Percentiles rank a stretch among this genome's conserved stretches.
Conservation (phyloP, 2,888 invertebrate genomes). For the Malacosoma neustria region DNA sequence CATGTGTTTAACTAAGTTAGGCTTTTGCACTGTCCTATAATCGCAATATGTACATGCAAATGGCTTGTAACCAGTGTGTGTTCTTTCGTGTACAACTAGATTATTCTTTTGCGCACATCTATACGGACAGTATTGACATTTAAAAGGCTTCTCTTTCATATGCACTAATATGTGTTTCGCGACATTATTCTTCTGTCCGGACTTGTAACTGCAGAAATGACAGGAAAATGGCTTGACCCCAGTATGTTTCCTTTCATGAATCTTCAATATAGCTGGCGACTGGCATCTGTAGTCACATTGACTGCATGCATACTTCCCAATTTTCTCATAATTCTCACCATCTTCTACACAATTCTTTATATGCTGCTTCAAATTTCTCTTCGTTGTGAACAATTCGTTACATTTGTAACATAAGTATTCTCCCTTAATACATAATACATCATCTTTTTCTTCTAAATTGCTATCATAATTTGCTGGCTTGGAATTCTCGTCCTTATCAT, state of each 20-base stretch:
- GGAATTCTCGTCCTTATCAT: constrained; percentile 45
- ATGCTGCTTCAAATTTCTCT: constrained; percentile 53
- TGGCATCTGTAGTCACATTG: constrained; percentile 66
- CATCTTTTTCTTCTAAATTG: not conserved
- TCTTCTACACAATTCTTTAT: constrained; percentile 38
- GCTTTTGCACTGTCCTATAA: constrained; percentile 66
- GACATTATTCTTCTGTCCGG: constrained; percentile 67
- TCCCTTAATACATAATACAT: constrained; percentile 44
- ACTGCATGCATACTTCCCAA: constrained; percentile 53
- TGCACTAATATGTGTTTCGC: constrained; percentile 68
- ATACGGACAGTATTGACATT: constrained; percentile 68
- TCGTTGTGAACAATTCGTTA: constrained; percentile 48
- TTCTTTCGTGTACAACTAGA: constrained; percentile 63
- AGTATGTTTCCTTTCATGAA: constrained; percentile 63
- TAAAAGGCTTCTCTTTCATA: constrained; percentile 67
- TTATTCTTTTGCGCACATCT: constrained; percentile 68
- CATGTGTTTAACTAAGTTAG: constrained; percentile 69
- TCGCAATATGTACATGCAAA: constrained; percentile 67
- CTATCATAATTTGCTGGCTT: constrained; percentile 33
- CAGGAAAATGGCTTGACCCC: constrained; percentile 67
- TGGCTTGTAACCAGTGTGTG: constrained; percentile 67
- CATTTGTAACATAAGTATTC: constrained; percentile 59
- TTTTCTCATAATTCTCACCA: constrained; percentile 32
- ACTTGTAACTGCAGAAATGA: constrained; percentile 65
- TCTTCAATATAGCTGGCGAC: constrained; percentile 65